phyloP scores from a whole-genome alignment of 2,888 invertebrate genomes.

The Watsonalla cultraria region DNA sequence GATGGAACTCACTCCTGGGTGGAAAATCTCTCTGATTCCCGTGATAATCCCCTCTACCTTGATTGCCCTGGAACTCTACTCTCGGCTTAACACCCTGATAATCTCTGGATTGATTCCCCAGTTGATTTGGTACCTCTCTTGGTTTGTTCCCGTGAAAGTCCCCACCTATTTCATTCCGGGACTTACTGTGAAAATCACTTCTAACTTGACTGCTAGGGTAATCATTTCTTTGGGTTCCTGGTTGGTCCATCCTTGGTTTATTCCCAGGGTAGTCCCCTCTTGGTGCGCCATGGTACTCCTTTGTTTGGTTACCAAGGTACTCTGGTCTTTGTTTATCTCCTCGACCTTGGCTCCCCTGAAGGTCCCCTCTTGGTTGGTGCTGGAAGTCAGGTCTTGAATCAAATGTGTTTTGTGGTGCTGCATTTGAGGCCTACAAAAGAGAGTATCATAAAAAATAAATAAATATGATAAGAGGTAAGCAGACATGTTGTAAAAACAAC shows the following conservation, averaged over 20 bases:
- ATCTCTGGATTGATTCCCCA: neutral
- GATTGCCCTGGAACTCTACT: neutral
- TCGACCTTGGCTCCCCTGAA: conserved; percentile 7
- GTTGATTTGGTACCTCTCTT: conserved; percentile 17
- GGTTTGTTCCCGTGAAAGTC: conserved; percentile 12
- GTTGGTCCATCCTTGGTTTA: too few species aligned
- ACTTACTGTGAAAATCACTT: too few species aligned
- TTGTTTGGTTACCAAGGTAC: too few species aligned
- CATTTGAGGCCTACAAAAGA: conserved; percentile 12
- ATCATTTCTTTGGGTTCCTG: too few species aligned
- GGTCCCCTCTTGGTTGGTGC: conserved; percentile 29
- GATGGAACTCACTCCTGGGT: conserved; percentile 9
- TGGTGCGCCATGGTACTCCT: too few species aligned
- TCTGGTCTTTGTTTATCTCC: neutral
- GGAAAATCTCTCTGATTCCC: conserved; percentile 17
- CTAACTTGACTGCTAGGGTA: too few species aligned
- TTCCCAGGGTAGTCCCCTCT: too few species aligned
- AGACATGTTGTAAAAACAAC: too few species aligned
- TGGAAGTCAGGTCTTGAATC: conserved; percentile 30
- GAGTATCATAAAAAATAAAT: too few species aligned
- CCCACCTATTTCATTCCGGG: neutral
- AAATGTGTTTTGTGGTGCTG: conserved; percentile 21
- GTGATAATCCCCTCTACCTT: neutral
- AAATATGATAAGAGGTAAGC: too few species aligned
- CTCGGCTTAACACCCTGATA: neutral